Evolutionary conservation across 2,797 vertebrate species (phyloP).

Genomic region (Sitta carolinensis): DNA sequence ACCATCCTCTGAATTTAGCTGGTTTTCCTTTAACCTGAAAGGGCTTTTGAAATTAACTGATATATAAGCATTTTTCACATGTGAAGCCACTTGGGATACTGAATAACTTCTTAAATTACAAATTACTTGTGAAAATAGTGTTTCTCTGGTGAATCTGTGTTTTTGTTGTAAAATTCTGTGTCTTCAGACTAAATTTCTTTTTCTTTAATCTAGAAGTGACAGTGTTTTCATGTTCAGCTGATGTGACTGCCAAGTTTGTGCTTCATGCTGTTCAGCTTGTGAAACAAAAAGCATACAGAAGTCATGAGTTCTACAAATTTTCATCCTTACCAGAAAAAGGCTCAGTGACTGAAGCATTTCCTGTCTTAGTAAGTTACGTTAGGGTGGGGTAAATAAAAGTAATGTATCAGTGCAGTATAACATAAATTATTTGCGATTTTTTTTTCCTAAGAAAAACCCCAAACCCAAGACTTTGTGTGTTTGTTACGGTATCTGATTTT

Average conservation of each 20-base stretch:
- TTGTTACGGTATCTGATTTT: not conserved
- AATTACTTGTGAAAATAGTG: not conserved
- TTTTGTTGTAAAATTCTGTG: not conserved
- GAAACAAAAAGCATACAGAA: constrained; percentile 94
- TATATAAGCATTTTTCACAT: not conserved
- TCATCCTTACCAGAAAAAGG: constrained; percentile 93
- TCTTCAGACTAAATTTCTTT: not conserved
- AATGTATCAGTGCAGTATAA: not conserved
- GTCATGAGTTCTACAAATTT: constrained; percentile 98
- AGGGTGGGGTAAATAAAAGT: not conserved
- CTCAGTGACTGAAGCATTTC: constrained; percentile 92
- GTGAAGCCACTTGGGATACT: not conserved
- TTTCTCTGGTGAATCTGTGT: not conserved
- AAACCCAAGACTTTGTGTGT: not conserved
- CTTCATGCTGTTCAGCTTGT: constrained; percentile 95
- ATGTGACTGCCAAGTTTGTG: constrained; percentile 96
- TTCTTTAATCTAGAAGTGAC: constrained; percentile 84
- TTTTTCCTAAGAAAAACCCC: not conserved
- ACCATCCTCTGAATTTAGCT: not conserved
- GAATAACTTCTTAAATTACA: not conserved
- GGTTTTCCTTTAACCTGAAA: not conserved
- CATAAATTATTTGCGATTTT: not conserved
- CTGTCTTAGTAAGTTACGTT: constrained; percentile 86
- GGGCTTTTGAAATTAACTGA: not conserved
- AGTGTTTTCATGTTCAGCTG: constrained; percentile 89